phyloP scores from a whole-genome alignment of 1,140 invertebrate genomes.

The Drosophila pachea region DNA sequence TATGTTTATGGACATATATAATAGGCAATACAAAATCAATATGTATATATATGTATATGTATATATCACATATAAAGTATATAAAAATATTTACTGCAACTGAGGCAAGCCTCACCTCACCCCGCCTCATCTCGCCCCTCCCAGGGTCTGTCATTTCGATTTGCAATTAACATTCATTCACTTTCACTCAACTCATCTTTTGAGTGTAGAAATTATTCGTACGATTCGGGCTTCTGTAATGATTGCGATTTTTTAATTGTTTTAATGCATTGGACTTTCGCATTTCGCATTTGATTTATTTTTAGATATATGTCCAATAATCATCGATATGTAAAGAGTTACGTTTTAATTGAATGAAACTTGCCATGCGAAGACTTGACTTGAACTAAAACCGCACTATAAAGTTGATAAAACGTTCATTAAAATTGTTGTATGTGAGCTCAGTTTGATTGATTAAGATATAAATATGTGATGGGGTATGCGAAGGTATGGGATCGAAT shows the following conservation, averaged over 20 bases:
- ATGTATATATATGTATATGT: neutral
- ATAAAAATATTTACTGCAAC: neutral
- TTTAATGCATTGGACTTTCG: constrained; percentile 35
- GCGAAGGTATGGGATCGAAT: too few relatives aligned
- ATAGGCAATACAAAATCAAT: neutral
- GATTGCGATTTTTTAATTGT: constrained; percentile 50
- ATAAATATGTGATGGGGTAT: too few relatives aligned
- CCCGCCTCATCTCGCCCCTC: neutral
- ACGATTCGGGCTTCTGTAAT: constrained; percentile 5
- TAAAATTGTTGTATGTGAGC: too few relatives aligned
- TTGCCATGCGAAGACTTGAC: neutral
- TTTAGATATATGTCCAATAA: constrained; percentile 7
- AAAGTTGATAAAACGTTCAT: too few relatives aligned
- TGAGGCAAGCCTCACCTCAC: too few relatives aligned
- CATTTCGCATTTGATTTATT: constrained; percentile 35
- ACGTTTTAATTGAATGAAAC: constrained; percentile 1
- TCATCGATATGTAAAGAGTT: neutral
- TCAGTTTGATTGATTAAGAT: too few relatives aligned
- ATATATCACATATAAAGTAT: constrained; percentile 3
- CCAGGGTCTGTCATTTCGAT: constrained; percentile 30
- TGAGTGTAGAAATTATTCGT: constrained; percentile 16
- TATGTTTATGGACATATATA: constrained; percentile 14
- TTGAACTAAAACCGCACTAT: neutral
- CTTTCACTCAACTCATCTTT: constrained; percentile 37
- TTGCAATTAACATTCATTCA: constrained; percentile 57